Base-by-base conservation (phyloP, 2,113 vertebrate species). In the human (Homo sapiens) region DNA sequence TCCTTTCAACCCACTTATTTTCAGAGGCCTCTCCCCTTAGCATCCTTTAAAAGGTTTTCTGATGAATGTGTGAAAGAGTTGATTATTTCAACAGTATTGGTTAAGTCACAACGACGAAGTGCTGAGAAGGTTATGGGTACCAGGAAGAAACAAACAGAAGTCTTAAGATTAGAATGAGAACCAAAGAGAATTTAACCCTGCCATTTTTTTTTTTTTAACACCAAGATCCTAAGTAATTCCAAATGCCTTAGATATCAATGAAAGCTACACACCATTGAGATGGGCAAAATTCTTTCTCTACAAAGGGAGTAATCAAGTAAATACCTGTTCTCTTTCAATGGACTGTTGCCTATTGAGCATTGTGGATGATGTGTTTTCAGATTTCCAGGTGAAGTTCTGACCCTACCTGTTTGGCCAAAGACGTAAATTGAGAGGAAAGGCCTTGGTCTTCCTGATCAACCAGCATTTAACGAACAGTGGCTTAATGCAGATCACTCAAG, bases 171-270 rank as follows among this genome's bases (percentile, higher is more conserved):
- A 73, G 76, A 55, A 25, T 45, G 68, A 86, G 92, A 94, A 93
- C 96, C 97, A 97, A 98, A 98, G 96, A 97, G 66, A 96, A 81
- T 91, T 82, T 27, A 80, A 52, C 55, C 59, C 32, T 48, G 73
- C 40, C 18, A 13, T 90, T 76, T 70, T 59, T 61, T 68, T 78
- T 8, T 50, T 55, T 87, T 59, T 70, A 57, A 16, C 76, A 70
- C 70, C 85, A 64, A 76, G 93, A 81, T 83, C 40, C 66, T 48
- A 78, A 89, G 50, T 93, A 35, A 73, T 93, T 94, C 17, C 66
- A 84, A 48, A 96, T 88, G 96, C 93, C 93, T 97, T 97, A 96
- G 93, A 13, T 90, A 52, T 50, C 68, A 52, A 13, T 55, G 25
- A 43, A 57, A 87, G 50, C 52, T 30, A 12, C 79, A 18, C 43